Conservation (phyloP, 2,888 invertebrate species). For the Oegoconia quadripuncta region DNA sequence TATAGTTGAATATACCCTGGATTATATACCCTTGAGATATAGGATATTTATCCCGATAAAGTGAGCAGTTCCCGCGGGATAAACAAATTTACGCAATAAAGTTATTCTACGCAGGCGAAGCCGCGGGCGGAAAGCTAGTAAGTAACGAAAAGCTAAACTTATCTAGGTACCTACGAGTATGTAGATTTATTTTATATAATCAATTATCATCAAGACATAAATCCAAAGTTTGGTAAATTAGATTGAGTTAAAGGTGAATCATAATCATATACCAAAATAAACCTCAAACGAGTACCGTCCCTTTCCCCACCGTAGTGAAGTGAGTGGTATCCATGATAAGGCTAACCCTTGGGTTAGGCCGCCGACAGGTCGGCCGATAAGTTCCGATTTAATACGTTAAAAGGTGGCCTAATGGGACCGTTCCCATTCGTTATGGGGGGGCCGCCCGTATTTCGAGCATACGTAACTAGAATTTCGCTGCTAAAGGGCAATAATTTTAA, state of each 20-base stretch:
- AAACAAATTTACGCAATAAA: too few species aligned
- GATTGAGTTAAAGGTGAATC: neutral
- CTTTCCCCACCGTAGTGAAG: slow-evolving; percentile 24
- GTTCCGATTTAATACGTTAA: slow-evolving; percentile 75
- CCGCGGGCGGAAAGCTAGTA: too few species aligned
- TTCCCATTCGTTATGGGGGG: slow-evolving; percentile 68
- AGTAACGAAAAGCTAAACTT: too few species aligned
- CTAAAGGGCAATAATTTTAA: neutral
- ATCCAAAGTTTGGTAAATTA: too few species aligned
- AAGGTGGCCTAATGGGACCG: slow-evolving; percentile 74
- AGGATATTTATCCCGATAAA: too few species aligned
- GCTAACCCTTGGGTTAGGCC: slow-evolving; percentile 48
- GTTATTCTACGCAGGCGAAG: too few species aligned
- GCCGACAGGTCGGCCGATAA: slow-evolving; percentile 63
- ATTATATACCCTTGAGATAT: too few species aligned
- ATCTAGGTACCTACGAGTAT: too few species aligned
- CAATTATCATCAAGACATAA: too few species aligned
- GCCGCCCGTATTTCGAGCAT: slow-evolving; percentile 38
- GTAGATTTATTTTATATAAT: too few species aligned
- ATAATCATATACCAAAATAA: slow-evolving; percentile 25
- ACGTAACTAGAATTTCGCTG: slow-evolving; percentile 3
- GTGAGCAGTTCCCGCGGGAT: too few species aligned
- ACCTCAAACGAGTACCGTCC: slow-evolving; percentile 39
- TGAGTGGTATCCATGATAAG: slow-evolving; percentile 65
- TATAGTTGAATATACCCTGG: too few species aligned